Evolutionary conservation across 2,113 vertebrate species (phyloP), one percentile per base, ranked within the genome.

Genomic region (Ellobius talpinus): DNA sequence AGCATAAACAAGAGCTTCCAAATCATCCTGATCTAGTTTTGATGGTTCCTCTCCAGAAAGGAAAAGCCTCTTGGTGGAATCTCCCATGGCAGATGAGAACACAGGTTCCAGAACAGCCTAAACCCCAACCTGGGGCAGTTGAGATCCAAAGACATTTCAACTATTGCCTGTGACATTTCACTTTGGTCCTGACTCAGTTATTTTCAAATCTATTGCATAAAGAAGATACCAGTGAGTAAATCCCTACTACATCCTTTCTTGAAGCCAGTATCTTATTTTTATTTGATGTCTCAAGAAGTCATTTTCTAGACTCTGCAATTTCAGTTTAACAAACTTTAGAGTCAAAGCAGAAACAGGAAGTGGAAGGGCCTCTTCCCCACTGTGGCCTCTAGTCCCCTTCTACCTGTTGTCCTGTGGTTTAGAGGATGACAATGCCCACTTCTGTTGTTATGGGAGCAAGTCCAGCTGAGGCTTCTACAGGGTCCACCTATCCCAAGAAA

Each of bases 21-120:
- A 86, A 29, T 99, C 99, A 68, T 99, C 99, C 21, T 98, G 97
- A 96, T 99, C 99, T 98, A 99, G 97, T 96, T 99, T 99, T 0
- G 99, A 99, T 11, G 99, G 99, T 26, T 99, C 98, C 93, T 99
- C 99, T 89, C 99, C 99, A 26, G 98, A 98, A 36, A 99, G 99
- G 97, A 99, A 99, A 93, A 99, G 98, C 78, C 97, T 98, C 97
- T 97, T 96, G 13, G 47, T 65, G 17, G 79, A 98, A 92, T 98
- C 98, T 47, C 97, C 96, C 13, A 96, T 95, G 1, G 98, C 55
- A 8, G 98, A 98, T 29, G 94, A 85, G 74, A 98, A 97, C 52
- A 98, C 99, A 1, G 98, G 97, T 11, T 33, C 26, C 9, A 45
- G 12, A 29, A 36, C 21, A 52, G 33, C 33, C 47, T 97, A 98